A percentile compares a stretch with the other conserved stretches of the same genome.
phyloP scores from a whole-genome alignment of 2,888 invertebrate species.

The Diaphora mendica region DNA sequence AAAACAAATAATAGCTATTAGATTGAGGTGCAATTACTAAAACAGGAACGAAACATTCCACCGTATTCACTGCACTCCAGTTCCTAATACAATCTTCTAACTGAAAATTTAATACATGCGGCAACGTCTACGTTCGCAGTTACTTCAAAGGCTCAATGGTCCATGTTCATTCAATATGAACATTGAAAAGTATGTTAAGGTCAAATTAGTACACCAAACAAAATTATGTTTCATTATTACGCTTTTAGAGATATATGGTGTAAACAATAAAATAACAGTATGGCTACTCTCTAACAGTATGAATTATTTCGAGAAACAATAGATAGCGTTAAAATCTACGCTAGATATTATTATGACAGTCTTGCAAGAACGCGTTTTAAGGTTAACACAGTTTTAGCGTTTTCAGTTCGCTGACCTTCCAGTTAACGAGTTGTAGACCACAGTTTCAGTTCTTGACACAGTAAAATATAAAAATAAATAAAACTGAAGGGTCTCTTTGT shows the following conservation, averaged over 20 bases:
- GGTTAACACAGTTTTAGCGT: neutral
- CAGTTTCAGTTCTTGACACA: neutral
- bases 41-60: neutral
- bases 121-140: slow-evolving; percentile 51
- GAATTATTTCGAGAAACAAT: neutral
- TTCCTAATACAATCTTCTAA: slow-evolving; percentile 18
- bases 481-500: too few relatives aligned
- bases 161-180: slow-evolving; percentile 18
- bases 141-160: slow-evolving; percentile 49
- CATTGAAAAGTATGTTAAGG: slow-evolving; percentile 42
- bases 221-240: neutral
- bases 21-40: neutral
- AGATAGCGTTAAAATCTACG: neutral
- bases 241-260: slow-evolving; percentile 17
- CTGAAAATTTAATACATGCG: slow-evolving; percentile 32
- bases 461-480: too few relatives aligned
- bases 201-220: slow-evolving; percentile 27
- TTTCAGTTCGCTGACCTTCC: neutral
- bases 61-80: slow-evolving; percentile 13
- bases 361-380: neutral
- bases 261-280: neutral
- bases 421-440: neutral
- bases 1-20: too few relatives aligned
- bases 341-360: neutral
- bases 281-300: neutral